Evolutionary conservation across 2,797 vertebrate species (phyloP), one percentile per base, ranked within the genome.

Genomic region (Crax fasciolata): DNA sequence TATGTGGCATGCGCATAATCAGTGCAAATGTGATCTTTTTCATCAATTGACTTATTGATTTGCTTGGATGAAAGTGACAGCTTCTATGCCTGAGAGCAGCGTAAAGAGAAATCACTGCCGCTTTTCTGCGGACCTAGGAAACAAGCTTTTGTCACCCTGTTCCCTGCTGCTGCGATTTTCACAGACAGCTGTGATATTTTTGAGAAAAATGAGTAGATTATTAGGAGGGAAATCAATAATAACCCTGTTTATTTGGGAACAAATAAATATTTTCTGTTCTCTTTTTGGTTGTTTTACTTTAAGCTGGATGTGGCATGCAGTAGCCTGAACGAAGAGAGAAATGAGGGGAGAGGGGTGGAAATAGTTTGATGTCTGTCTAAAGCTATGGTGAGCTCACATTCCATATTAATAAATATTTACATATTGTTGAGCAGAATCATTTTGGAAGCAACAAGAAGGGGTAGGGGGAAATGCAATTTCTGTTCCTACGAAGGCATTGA

Each of bases 381-480:
- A 66, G 23, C 65, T 43, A 35, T 23, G 63, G 44, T 90, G 73
- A 92, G 62, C 46, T 94, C 49, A 19, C 38, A 4, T 32, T 75
- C 62, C 84, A 75, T 43, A n/a, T 87, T 78, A 81, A 63, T 89
- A 84, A 92, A 93, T 35, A 17, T 58, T 77, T 62, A 9, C 84
- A 80, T 94, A 66, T 59, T 89, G 30, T 70, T 41, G 39, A 75
- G 38, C 25, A 84, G 61, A 87, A 81, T 83, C 24, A 15, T 84
- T 38, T 86, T 87, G 74, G 41, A 84, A 63, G 44, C 96, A 73
- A 76, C 89, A 82, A 70, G 70, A 75, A 25, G 19, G 9, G 35
- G 9, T 81, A 81, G 39, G 19, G 27, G 83, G 82, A 62, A 86
- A 66, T 78, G 27, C 27, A 23, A 2, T 84, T 90, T 73, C 68